phyloP scores from a whole-genome alignment of 23 tunicate species.

The Styela clava region DNA sequence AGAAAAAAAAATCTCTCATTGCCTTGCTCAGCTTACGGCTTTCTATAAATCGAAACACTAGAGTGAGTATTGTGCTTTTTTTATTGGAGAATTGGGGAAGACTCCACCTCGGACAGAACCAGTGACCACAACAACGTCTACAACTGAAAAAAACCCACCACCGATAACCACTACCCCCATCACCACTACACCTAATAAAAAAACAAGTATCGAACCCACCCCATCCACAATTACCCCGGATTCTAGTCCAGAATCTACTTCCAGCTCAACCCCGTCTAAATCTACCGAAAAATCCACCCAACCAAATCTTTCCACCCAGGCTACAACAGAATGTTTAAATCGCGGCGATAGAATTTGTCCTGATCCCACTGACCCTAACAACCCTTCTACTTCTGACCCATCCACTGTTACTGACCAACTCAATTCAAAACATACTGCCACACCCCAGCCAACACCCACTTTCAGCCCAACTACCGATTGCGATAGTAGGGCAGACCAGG shows the following conservation, averaged over 20 bases:
- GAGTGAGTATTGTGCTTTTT: neutral
- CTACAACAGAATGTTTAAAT: neutral
- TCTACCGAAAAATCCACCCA: neutral
- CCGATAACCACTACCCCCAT: slow-evolving; percentile 2
- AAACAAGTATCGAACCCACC: neutral
- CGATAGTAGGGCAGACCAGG: neutral
- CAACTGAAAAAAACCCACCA: neutral
- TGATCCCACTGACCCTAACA: neutral
- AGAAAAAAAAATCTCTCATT: too few relatives aligned
- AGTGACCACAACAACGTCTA: neutral
- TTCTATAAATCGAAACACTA: too few relatives aligned
- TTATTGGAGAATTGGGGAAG: neutral
- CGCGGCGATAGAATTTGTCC: neutral
- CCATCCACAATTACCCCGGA: neutral
- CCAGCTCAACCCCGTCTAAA: neutral
- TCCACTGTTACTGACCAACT: neutral
- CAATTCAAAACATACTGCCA: neutral
- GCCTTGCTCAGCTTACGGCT: too few relatives aligned
- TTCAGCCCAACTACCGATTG: neutral
- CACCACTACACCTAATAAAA: too few relatives aligned
- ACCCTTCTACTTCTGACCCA: neutral
- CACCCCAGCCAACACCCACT: neutral
- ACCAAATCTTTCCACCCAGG: neutral
- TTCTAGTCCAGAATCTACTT: neutral
- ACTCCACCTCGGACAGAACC: slow-evolving; percentile 15